A percentile compares a stretch with the other conserved stretches of the same genome.
These are phyloP conservation scores for Saccostrea echinata DNA, from an alignment of 1,140 invertebrate genomes.

Conservation along the genomic window DNA sequence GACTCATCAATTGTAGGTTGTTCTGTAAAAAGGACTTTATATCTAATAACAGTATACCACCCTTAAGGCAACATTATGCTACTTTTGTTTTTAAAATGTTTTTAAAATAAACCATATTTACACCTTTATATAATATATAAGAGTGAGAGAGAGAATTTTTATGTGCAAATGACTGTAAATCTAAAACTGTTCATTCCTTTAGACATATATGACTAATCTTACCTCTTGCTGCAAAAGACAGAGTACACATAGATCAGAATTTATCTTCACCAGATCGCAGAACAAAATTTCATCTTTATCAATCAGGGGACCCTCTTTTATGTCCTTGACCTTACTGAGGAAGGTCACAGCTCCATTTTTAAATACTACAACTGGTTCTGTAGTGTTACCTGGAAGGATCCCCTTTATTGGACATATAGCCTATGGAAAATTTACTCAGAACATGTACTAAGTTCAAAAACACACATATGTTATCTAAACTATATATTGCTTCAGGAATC, in stretches of 20 bases:
- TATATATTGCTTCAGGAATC: neutral
- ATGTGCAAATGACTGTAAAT: neutral
- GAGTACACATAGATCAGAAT: neutral
- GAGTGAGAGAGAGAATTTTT: no score
- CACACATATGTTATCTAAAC: neutral
- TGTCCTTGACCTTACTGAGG: neutral
- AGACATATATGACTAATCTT: neutral
- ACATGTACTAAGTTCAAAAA: neutral
- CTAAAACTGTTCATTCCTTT: neutral
- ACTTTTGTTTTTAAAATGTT: no score
- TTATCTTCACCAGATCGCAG: conserved; percentile 1
- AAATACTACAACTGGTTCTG: neutral
- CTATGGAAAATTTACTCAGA: neutral
- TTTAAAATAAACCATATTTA: no score
- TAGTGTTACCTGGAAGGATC: neutral
- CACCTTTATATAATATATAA: no score
- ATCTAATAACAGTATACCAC: neutral
- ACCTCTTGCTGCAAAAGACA: neutral
- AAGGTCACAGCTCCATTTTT: neutral
- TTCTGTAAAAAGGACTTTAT: neutral
- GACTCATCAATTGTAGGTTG: neutral
- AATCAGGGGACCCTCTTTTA: neutral
- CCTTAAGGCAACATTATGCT: neutral
- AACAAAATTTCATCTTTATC: neutral
- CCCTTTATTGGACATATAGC: neutral